These are phyloP conservation scores for Phalera bucephala DNA, from an alignment of 2,888 invertebrate species.

Conservation along the genomic window DNA sequence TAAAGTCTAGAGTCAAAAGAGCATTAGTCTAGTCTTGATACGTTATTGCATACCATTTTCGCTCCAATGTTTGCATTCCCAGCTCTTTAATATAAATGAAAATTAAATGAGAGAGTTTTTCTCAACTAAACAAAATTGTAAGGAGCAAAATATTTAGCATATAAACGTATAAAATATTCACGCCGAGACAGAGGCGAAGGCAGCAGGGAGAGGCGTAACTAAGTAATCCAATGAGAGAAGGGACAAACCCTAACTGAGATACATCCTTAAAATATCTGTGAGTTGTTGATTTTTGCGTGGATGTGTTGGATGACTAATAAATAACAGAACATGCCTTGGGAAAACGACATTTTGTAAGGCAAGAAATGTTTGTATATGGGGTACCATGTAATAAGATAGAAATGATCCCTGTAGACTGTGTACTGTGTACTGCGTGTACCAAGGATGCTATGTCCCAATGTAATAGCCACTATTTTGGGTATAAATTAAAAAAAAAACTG, in stretches of 20 bases:
- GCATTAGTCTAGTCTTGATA: not conserved
- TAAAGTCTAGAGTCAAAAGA: not conserved
- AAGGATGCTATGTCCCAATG: too few species aligned
- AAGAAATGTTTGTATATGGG: too few species aligned
- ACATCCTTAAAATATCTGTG: not conserved
- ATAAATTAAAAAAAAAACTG: too few species aligned
- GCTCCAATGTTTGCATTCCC: too few species aligned
- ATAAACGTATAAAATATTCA: conserved; percentile 31
- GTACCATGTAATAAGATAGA: too few species aligned
- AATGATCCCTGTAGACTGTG: too few species aligned
- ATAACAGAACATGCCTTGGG: too few species aligned
- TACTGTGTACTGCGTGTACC: too few species aligned
- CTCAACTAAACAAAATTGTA: conserved; percentile 6
- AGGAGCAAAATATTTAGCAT: conserved; percentile 23
- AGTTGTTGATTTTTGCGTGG: not conserved
- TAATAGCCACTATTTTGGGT: too few species aligned
- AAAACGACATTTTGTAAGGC: too few species aligned
- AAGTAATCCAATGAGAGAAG: conserved; percentile 37
- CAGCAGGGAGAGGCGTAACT: conserved; percentile 13
- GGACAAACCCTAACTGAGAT: conserved; percentile 12
- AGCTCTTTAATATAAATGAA: conserved; percentile 2
- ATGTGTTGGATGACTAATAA: not conserved
- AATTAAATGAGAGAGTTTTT: conserved; percentile 1
- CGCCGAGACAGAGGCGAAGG: conserved; percentile 8
- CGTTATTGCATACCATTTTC: not conserved